Evolutionary conservation across 2,113 vertebrate species (phyloP).

Genomic region (Albula glossodonta): DNA sequence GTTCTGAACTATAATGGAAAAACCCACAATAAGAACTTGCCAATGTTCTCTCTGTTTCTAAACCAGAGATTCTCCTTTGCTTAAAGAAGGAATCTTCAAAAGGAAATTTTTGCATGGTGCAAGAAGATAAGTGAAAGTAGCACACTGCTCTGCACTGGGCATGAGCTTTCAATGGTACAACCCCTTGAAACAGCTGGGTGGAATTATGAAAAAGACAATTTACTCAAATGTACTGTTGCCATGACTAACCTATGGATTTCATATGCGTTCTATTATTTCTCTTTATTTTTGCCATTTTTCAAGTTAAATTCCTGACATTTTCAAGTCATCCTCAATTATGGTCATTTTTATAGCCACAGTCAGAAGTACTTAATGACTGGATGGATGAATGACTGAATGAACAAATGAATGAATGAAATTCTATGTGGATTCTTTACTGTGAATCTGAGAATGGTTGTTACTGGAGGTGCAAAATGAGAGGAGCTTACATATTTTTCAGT

Average conservation of each 20-base stretch:
- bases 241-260: not conserved
- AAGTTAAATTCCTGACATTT: not conserved
- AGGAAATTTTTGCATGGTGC: slow-evolving; percentile 7
- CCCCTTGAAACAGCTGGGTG: not conserved
- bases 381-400: no score
- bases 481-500: not conserved
- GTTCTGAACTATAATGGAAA: not conserved
- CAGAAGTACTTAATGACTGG: not conserved
- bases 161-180: not conserved
- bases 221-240: not conserved
- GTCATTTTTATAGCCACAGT: not conserved
- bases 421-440: not conserved
- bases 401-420: not conserved
- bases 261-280: not conserved
- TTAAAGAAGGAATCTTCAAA: slow-evolving; percentile 11
- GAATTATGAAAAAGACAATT: not conserved
- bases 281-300: not conserved
- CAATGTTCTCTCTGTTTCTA: slow-evolving; percentile 1
- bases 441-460: not conserved
- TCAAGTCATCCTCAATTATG: not conserved
- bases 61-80: not conserved
- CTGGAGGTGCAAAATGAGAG: not conserved
- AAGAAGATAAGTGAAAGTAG: slow-evolving; percentile 4
- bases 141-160: not conserved
- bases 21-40: not conserved